Evolutionary conservation across 2,888 invertebrate species (phyloP).

Genomic region (Melanostoma scalare): DNA sequence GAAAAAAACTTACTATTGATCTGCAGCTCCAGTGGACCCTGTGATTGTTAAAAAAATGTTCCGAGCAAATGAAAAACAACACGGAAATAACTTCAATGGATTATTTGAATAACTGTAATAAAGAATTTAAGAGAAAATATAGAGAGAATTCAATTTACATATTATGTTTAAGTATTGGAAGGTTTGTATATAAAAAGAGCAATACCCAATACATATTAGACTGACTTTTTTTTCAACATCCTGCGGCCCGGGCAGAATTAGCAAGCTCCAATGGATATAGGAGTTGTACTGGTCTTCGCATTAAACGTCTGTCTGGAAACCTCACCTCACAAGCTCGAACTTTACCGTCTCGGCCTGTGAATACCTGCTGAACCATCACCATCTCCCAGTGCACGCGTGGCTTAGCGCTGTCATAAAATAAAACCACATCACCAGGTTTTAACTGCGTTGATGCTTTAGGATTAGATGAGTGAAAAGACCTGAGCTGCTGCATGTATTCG

Average conservation of each 20-base stretch:
- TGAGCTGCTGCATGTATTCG: slow-evolving; percentile 46
- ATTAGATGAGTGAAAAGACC: slow-evolving; percentile 37
- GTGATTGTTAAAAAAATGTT: slow-evolving; percentile 81
- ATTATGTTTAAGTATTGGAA: no score
- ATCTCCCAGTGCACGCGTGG: slow-evolving; percentile 31
- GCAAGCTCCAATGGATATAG: slow-evolving; percentile 16
- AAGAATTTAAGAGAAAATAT: no score
- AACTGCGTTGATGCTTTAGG: slow-evolving; percentile 15
- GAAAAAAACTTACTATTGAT: no score
- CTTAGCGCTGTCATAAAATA: slow-evolving; percentile 23
- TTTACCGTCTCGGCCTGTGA: slow-evolving; percentile 40
- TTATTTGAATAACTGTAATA: no score
- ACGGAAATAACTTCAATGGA: no score
- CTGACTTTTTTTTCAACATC: slow-evolving; percentile 11
- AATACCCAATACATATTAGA: no score
- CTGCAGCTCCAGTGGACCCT: slow-evolving; percentile 84
- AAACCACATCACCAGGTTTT: slow-evolving; percentile 35
- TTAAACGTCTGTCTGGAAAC: slow-evolving; percentile 7
- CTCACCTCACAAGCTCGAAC: slow-evolving; percentile 33
- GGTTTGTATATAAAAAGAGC: no score
- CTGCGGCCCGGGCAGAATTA: slow-evolving; percentile 12
- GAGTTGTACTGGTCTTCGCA: slow-evolving; percentile 20
- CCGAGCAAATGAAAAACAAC: no score
- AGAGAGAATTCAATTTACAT: no score
- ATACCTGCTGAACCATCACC: slow-evolving; percentile 26